Conservation (phyloP, 2,797 vertebrate species). For the Pipistrellus pygmaeus region DNA sequence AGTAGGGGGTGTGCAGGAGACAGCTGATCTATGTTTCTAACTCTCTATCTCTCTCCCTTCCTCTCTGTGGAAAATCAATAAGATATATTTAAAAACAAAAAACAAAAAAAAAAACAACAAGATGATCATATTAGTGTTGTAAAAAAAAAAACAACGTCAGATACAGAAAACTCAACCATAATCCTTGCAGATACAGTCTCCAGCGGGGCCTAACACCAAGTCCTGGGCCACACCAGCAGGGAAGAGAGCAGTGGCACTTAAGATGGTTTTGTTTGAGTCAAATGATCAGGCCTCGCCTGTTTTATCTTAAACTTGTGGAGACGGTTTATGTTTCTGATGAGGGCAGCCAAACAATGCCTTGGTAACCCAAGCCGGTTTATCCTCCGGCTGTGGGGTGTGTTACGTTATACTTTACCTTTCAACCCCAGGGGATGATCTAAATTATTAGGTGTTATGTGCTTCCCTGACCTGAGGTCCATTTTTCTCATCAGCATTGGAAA, state of each 20-base stretch:
- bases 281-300: constrained; percentile 73
- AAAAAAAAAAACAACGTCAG: neutral
- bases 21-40: no score
- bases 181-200: constrained; percentile 8
- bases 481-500: constrained; percentile 61
- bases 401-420: constrained; percentile 64
- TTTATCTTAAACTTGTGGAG: constrained; percentile 76
- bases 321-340: constrained; percentile 76
- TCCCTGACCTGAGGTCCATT: neutral
- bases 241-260: constrained; percentile 44
- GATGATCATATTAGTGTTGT: neutral
- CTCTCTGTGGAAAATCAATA: no score
- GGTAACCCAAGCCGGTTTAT: constrained; percentile 71
- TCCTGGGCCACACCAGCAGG: neutral
- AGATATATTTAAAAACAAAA: neutral
- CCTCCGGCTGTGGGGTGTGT: neutral
- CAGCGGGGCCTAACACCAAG: constrained; percentile 26
- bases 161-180: neutral
- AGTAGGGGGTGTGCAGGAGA: no score
- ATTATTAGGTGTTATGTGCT: neutral
- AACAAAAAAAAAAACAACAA: constrained; percentile 63
- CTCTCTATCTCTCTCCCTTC: no score
- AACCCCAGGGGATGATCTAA: constrained; percentile 34
- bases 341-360: constrained; percentile 58
- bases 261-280: constrained; percentile 76